Evolutionary conservation across 2,888 invertebrate genomes (phyloP), one percentile per base, ranked within the genome.

Genomic region (Aethes cnicana): DNA sequence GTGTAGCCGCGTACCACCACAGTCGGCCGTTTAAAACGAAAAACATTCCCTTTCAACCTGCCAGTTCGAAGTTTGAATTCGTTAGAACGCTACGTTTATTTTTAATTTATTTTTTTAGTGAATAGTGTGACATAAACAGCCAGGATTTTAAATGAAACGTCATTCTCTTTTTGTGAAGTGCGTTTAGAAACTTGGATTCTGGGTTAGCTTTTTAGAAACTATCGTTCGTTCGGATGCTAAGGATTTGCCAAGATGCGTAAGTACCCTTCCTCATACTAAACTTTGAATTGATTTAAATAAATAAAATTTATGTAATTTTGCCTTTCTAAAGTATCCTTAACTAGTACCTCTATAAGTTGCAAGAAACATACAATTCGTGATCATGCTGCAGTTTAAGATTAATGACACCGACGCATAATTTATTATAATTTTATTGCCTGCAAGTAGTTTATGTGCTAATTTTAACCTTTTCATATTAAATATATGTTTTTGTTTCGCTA

Each of bases 21-120:
- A 32, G 62, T 63, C 62, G 63, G 58, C 33, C 54, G 66, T 72
- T 75, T 79, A 80, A 63, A 80, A 76, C 65, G 69, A 70, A 73
- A 72, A 74, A 66, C 66, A 54, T 56, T 59, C 57, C 53, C 58
- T 57, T 56, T 47, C 42, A 54, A 54, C 62, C 68, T 58, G 74
- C 71, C 81, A 81, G 81, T 81, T 60, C 60, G 62, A 64, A 62
- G 66, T 65, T 61, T 59, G 62, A 64, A 50, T 46, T 59, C 36
- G 32, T 14, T 47, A 48, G 21, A 21, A 37, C 43, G 33, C 47
- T 18, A 53, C 37, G 30, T 53, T 55, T 41, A 44, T 20, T 56
- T 55, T 53, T 54, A 26, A 36, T 42, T 44, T 42, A 21, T 30
- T 46, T 36, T 42, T 47, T 47, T 23, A 9, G 26, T 30, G 42